Percentiles rank a stretch among this genome's conserved stretches.
Evolutionary conservation across 2,888 invertebrate genomes (phyloP).

Genomic region (Chrysolina haemoptera): DNA sequence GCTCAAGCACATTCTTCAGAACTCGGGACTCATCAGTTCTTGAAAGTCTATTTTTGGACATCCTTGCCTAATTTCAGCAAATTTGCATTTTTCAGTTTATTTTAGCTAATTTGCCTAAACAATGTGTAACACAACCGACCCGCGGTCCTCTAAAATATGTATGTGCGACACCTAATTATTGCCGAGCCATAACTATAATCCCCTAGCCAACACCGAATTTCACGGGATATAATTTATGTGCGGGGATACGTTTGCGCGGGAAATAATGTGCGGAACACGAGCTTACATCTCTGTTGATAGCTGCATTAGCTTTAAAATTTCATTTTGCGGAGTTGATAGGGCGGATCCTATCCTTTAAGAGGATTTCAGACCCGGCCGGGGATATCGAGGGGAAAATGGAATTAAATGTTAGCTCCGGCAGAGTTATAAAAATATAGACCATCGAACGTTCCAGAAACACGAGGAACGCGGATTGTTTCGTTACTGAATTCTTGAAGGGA

Average conservation of each 20-base stretch:
- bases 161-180: slow-evolving; percentile 62
- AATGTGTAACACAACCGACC: slow-evolving; percentile 52
- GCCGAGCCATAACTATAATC: slow-evolving; percentile 60
- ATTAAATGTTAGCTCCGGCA: slow-evolving; percentile 11
- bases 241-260: slow-evolving; percentile 33
- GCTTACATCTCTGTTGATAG: slow-evolving; percentile 19
- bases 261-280: slow-evolving; percentile 14
- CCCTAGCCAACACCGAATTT: slow-evolving; percentile 60
- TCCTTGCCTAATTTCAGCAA: too few relatives aligned
- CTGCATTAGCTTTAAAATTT: slow-evolving; percentile 30
- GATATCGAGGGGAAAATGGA: slow-evolving; percentile 17
- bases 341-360: slow-evolving; percentile 24
- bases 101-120: too few relatives aligned
- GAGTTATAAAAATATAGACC: not conserved
- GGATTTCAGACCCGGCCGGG: slow-evolving; percentile 20
- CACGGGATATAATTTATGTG: slow-evolving; percentile 51
- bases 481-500: not conserved
- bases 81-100: too few relatives aligned
- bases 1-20: too few relatives aligned
- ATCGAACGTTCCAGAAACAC: not conserved
- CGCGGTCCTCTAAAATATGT: slow-evolving; percentile 58
- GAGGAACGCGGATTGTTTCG: not conserved
- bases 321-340: slow-evolving; percentile 30
- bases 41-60: too few relatives aligned
- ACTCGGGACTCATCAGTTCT: too few relatives aligned